Conservation (phyloP, 2,797 vertebrate species). For the Gobionotothen gibberifrons region DNA sequence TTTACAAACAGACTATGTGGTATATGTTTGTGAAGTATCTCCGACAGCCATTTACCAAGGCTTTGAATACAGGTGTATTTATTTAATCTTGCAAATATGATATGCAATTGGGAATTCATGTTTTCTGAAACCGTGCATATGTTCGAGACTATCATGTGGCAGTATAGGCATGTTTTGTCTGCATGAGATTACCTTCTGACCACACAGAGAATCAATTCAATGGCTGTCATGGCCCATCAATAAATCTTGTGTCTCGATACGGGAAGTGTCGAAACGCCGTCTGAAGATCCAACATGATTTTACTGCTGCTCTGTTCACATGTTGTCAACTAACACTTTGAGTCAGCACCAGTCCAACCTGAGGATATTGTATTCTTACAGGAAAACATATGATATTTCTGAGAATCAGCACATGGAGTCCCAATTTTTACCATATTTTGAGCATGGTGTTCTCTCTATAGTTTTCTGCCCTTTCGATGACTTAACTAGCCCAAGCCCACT, state of each 20-base stretch:
- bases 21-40: neutral
- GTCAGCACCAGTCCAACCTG: constrained; percentile 23
- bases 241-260: constrained; percentile 63
- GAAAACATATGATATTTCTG: constrained; percentile 39
- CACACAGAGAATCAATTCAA: constrained; percentile 56
- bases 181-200: constrained; percentile 36
- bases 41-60: neutral
- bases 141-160: constrained; percentile 25
- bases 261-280: constrained; percentile 35
- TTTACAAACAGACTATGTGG: neutral
- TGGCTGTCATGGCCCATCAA: constrained; percentile 46
- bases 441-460: constrained; percentile 11
- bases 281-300: constrained; percentile 40
- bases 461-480: constrained; percentile 16
- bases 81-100: constrained; percentile 12
- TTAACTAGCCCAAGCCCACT: constrained; percentile 18
- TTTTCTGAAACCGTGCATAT: constrained; percentile 29
- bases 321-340: constrained; percentile 18
- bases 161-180: constrained; percentile 37
- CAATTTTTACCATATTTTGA: constrained; percentile 16
- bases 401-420: constrained; percentile 29
- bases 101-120: constrained; percentile 7
- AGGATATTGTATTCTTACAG: constrained; percentile 29
- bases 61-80: constrained; percentile 6
- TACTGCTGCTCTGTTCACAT: constrained; percentile 39